Evolutionary conservation across 2,888 invertebrate species (phyloP).

Genomic region (Tuta absoluta): DNA sequence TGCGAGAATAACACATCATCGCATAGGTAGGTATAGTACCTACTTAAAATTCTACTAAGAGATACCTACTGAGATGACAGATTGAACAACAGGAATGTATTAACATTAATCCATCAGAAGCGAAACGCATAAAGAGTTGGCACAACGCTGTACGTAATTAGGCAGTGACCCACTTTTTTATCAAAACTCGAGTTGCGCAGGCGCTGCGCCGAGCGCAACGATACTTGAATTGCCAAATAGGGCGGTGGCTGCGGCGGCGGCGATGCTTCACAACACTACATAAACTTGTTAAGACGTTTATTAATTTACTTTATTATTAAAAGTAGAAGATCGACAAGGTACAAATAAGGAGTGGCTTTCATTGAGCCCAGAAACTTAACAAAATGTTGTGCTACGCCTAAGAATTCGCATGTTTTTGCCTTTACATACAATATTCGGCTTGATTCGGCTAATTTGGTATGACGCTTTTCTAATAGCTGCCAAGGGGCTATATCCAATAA

Average conservation of each 20-base stretch:
- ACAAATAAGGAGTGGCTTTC: too few relatives aligned
- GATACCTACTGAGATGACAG: not conserved
- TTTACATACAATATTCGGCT: too few relatives aligned
- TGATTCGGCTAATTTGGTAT: too few relatives aligned
- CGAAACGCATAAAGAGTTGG: slow-evolving; percentile 61
- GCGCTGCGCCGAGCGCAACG: slow-evolving; percentile 9
- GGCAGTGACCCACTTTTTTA: slow-evolving; percentile 71
- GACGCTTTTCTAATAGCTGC: too few relatives aligned
- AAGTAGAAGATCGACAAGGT: not conserved
- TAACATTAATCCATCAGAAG: slow-evolving; percentile 63
- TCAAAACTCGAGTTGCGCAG: slow-evolving; percentile 47
- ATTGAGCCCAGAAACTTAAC: too few relatives aligned
- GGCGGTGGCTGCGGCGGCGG: not conserved
- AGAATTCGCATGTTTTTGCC: too few relatives aligned
- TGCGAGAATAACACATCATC: too few relatives aligned
- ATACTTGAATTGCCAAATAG: slow-evolving; percentile 9
- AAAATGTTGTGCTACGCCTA: too few relatives aligned
- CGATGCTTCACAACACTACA: not conserved
- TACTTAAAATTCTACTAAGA: too few relatives aligned
- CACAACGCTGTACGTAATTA: slow-evolving; percentile 67
- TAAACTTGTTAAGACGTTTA: not conserved
- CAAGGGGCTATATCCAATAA: too few relatives aligned
- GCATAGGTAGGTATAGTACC: too few relatives aligned
- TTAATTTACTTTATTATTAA: not conserved
- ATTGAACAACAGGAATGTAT: slow-evolving; percentile 36